These are phyloP conservation scores for Zelostemma sp. DNA, from an alignment of 1,140 invertebrate species.

Conservation along the genomic window DNA sequence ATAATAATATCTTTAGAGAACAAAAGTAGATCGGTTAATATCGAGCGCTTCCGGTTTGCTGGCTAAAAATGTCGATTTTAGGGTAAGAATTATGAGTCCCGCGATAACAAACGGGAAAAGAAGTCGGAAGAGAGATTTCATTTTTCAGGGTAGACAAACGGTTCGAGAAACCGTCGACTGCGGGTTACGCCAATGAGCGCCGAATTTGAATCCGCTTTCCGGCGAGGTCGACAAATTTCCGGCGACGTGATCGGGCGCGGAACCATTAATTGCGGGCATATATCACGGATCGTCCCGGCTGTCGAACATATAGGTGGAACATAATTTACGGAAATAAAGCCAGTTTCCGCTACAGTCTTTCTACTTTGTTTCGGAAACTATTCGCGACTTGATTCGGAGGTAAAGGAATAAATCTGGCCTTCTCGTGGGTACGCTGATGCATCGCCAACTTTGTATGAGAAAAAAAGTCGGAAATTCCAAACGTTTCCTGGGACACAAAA, in stretches of 20 bases:
- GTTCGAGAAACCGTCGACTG: constrained; percentile 9
- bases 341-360: constrained; percentile 8
- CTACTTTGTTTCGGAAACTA: constrained; percentile 17
- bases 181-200: constrained; percentile 16
- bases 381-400: neutral
- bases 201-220: constrained; percentile 58
- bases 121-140: constrained; percentile 4
- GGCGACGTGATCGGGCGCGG: constrained; percentile 37
- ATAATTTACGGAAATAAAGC: constrained; percentile 62
- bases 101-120: constrained; percentile 1
- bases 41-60: no score
- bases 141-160: constrained; percentile 37
- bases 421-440: neutral
- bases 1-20: neutral
- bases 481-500: neutral
- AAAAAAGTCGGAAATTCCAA: no score
- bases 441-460: neutral
- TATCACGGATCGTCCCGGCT: constrained; percentile 52
- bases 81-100: constrained; percentile 31
- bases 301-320: constrained; percentile 30
- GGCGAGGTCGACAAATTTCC: constrained; percentile 57
- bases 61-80: no score
- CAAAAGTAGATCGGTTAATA: no score
- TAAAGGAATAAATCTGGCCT: neutral
- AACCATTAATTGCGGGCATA: constrained; percentile 63